Evolutionary conservation across 2,888 invertebrate genomes (phyloP).

Genomic region (Antitype chi): DNA sequence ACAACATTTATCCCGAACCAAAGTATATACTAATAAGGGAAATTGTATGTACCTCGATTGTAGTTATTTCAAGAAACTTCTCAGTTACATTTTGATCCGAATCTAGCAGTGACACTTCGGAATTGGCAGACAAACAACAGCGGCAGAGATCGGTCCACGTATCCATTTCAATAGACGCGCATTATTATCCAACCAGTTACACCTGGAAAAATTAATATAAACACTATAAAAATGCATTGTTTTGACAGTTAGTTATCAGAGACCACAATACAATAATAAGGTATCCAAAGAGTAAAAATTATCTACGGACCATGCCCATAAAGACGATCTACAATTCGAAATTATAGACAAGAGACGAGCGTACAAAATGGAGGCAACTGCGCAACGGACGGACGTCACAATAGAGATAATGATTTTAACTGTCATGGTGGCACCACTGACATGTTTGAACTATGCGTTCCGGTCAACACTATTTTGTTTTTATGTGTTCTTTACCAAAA

Average conservation of each 20-base stretch:
- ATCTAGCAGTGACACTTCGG: conserved; percentile 84
- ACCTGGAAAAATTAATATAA: conserved; percentile 81
- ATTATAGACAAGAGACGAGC: conserved; percentile 88
- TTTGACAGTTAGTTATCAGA: conserved; percentile 85
- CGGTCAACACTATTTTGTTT: conserved; percentile 8
- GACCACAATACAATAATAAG: conserved; percentile 77
- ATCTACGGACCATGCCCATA: conserved; percentile 90
- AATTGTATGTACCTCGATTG: conserved; percentile 79
- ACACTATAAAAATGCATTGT: conserved; percentile 79
- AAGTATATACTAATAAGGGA: not conserved
- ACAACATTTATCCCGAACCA: not conserved
- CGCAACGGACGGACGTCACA: conserved; percentile 66
- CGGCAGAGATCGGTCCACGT: conserved; percentile 87
- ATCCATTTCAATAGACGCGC: conserved; percentile 84
- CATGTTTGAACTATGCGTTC: conserved; percentile 7
- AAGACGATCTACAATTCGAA: conserved; percentile 86
- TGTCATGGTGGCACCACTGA: conserved; percentile 55
- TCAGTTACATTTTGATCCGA: conserved; percentile 78
- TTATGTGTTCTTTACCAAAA: not conserved
- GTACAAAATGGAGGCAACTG: conserved; percentile 84
- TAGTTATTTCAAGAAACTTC: conserved; percentile 85
- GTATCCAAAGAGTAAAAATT: conserved; percentile 89
- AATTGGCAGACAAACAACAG: conserved; percentile 85
- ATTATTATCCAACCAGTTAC: conserved; percentile 77
- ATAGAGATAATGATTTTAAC: conserved; percentile 35